A percentile compares a stretch with the other conserved stretches of the same genome.
phyloP scores from a whole-genome alignment of 2,113 vertebrate genomes.

The Scytalopus superciliaris region DNA sequence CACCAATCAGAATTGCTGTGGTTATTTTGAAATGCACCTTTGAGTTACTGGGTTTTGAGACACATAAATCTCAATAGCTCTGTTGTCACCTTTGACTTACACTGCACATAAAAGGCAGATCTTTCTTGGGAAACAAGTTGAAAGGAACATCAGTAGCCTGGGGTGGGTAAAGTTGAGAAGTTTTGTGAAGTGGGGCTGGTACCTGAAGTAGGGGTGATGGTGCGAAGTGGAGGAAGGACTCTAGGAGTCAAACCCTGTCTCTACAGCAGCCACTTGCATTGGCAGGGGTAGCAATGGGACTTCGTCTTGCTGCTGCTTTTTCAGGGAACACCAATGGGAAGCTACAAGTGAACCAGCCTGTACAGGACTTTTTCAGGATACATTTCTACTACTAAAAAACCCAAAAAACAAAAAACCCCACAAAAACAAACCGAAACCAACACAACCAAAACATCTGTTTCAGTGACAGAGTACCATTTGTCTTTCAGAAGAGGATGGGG shows the following conservation, averaged over 20 bases:
- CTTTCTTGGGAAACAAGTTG: neutral
- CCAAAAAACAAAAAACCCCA: too few species aligned
- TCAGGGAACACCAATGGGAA: neutral
- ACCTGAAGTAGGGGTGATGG: neutral
- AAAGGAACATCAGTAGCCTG: neutral
- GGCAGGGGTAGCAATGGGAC: neutral
- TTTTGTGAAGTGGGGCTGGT: neutral
- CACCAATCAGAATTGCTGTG: neutral
- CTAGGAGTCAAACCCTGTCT: neutral
- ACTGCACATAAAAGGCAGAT: neutral
- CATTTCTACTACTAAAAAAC: neutral
- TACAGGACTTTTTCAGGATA: neutral
- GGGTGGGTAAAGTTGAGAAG: neutral
- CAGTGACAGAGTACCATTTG: neutral
- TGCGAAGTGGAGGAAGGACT: neutral
- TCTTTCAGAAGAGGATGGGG: neutral
- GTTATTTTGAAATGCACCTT: neutral
- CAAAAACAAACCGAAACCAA: neutral
- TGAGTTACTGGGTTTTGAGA: neutral
- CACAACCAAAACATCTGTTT: neutral
- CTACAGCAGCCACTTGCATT: neutral
- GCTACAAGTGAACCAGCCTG: neutral
- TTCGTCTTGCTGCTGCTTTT: accelerated
- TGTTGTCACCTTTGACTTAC: conserved; percentile 12
- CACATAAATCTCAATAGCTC: neutral